These are phyloP conservation scores for Triops longicaudatus DNA, from an alignment of 1,140 invertebrate species.

Conservation along the genomic window DNA sequence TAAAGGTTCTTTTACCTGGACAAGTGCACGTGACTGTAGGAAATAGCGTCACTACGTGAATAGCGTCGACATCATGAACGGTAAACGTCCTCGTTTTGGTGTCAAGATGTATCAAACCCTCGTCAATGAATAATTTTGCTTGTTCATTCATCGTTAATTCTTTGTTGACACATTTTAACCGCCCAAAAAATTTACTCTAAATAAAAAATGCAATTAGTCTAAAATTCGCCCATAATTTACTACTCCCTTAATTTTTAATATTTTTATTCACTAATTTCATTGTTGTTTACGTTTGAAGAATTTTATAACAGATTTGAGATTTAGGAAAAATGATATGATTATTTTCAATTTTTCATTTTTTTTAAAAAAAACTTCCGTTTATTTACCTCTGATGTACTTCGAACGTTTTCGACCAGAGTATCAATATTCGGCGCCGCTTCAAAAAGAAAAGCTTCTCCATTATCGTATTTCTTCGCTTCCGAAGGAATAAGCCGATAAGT, in stretches of 20 bases:
- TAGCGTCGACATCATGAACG: not conserved
- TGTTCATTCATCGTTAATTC: not conserved
- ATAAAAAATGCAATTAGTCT: not conserved
- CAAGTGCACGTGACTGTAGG: not conserved
- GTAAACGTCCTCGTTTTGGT: not conserved
- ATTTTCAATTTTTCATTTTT: not conserved
- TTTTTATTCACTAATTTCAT: too few species aligned
- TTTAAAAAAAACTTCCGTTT: too few species aligned
- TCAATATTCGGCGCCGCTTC: not conserved
- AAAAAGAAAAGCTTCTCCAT: not conserved
- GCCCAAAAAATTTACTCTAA: not conserved
- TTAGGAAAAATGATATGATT: too few species aligned
- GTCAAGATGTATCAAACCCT: not conserved
- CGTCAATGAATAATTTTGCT: not conserved
- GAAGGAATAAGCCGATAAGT: not conserved
- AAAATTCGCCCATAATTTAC: too few species aligned
- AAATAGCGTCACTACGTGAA: not conserved
- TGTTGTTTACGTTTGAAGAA: too few species aligned
- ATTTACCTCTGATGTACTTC: not conserved
- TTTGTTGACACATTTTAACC: not conserved
- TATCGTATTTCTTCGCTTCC: not conserved
- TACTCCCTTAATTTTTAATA: too few species aligned
- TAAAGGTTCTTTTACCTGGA: not conserved
- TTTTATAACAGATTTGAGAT: too few species aligned
- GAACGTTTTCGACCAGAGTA: not conserved